Percentiles rank a stretch among this genome's conserved stretches.
These are phyloP conservation scores for Eriocheir sinensis DNA, from an alignment of 1,140 invertebrate species.

Conservation along the genomic window DNA sequence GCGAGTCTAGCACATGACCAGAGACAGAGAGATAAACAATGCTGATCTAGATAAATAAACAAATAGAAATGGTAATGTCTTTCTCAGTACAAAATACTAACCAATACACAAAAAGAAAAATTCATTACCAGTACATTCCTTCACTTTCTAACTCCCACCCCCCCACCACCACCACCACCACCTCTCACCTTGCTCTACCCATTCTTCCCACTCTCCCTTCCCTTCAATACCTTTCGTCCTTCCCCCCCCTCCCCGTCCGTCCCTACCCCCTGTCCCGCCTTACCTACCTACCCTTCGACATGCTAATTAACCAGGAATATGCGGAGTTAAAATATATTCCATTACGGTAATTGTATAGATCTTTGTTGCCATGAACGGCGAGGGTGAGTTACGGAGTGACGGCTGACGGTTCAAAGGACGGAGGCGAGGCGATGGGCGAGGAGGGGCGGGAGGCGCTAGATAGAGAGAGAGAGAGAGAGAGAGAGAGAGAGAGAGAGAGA, in stretches of 20 bases:
- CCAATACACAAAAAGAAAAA: not conserved
- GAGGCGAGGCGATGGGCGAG: not conserved
- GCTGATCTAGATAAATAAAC: too few species aligned
- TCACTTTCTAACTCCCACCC: too few species aligned
- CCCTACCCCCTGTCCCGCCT: not conserved
- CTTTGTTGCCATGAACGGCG: not conserved
- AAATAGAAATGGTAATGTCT: too few species aligned
- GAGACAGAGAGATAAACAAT: too few species aligned
- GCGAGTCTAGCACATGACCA: too few species aligned
- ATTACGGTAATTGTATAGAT: conserved; percentile 7
- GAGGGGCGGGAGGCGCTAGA: not conserved
- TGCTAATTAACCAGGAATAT: not conserved
- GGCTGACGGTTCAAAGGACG: not conserved
- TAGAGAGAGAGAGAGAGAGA: conserved; percentile 13
- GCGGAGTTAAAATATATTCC: not conserved
- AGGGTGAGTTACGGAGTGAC: not conserved
- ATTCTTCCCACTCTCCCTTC: not conserved
- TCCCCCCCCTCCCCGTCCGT: not conserved
- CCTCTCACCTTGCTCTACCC: not conserved
- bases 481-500: conserved; percentile 14
- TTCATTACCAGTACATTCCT: conserved; percentile 25
- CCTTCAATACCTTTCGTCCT: not conserved
- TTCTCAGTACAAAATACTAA: too few species aligned
- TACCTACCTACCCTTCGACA: not conserved
- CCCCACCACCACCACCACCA: too few species aligned